Evolutionary conservation across 2,888 invertebrate genomes (phyloP).

Genomic region (Cyrtodaria siliqua): DNA sequence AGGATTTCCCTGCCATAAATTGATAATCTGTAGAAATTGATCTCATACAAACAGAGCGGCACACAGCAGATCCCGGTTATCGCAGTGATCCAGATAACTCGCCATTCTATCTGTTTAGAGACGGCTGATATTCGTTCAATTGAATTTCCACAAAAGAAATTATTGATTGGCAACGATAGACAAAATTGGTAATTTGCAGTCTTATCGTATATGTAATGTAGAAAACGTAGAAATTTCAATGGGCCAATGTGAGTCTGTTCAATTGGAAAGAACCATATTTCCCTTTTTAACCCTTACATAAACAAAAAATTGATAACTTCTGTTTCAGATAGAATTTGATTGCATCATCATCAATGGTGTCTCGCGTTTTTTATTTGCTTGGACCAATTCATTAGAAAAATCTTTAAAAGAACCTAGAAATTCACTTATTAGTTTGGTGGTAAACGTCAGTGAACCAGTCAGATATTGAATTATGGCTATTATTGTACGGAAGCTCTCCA

Average conservation of each 20-base stretch:
- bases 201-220: constrained; percentile 4
- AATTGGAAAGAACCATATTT: too few relatives aligned
- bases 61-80: constrained; percentile 34
- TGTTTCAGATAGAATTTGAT: too few relatives aligned
- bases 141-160: constrained; percentile 47
- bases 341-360: too few relatives aligned
- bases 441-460: constrained; percentile 6
- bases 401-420: constrained; percentile 3
- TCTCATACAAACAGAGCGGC: constrained; percentile 33
- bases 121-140: constrained; percentile 37
- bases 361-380: too few relatives aligned
- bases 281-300: too few relatives aligned
- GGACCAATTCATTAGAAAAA: background rate
- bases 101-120: constrained; percentile 34
- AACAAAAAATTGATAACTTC: too few relatives aligned
- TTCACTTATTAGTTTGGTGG: constrained; percentile 11
- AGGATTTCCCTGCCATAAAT: constrained; percentile 55
- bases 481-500: background rate
- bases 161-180: constrained; percentile 32
- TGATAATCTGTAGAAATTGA: constrained; percentile 61
- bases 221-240: too few relatives aligned
- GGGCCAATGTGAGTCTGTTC: too few relatives aligned
- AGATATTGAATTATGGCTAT: constrained; percentile 20
- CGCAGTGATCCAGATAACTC: constrained; percentile 23
- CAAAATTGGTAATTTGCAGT: constrained; percentile 35